Conservation (phyloP, 2,888 invertebrate species). For the Metacarcinus magister region DNA sequence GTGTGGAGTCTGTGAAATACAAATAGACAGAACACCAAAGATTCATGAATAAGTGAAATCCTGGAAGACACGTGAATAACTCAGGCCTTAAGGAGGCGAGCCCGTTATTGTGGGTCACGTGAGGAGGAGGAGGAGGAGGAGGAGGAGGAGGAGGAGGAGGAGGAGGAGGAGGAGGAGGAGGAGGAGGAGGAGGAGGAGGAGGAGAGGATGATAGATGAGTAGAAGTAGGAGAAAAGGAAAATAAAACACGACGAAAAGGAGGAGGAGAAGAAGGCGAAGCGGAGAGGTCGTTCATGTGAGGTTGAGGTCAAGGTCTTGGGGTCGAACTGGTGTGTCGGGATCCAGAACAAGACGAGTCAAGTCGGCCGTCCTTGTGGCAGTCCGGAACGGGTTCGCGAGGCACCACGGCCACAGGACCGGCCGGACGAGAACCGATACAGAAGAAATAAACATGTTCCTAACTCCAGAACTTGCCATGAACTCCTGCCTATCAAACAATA, state of each 20-base stretch:
- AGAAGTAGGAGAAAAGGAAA: not conserved
- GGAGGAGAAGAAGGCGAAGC: not conserved
- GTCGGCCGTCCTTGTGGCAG: slow-evolving; percentile 1
- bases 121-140: slow-evolving; percentile 6
- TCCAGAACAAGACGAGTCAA: slow-evolving; percentile 2
- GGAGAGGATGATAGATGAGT: not conserved
- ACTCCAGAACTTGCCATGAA: not conserved
- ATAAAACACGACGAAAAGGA: not conserved
- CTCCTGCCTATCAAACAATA: slow-evolving; percentile 27
- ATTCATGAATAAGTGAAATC: slow-evolving; percentile 43
- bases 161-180: not conserved
- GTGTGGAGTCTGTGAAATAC: not conserved
- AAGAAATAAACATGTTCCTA: not conserved
- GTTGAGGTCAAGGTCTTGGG: slow-evolving; percentile 37
- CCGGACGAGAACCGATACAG: not conserved
- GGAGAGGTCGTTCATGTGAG: slow-evolving; percentile 8
- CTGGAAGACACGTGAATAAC: not conserved
- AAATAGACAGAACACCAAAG: not conserved
- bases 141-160: not conserved
- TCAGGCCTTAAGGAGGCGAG: not conserved
- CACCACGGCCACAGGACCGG: not conserved
- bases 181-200: not conserved
- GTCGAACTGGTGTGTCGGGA: slow-evolving; percentile 35
- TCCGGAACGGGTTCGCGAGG: not conserved
- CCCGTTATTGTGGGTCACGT: slow-evolving; percentile 36